phyloP scores from a whole-genome alignment of 1,140 invertebrate genomes.

The Tenebrio molitor region DNA sequence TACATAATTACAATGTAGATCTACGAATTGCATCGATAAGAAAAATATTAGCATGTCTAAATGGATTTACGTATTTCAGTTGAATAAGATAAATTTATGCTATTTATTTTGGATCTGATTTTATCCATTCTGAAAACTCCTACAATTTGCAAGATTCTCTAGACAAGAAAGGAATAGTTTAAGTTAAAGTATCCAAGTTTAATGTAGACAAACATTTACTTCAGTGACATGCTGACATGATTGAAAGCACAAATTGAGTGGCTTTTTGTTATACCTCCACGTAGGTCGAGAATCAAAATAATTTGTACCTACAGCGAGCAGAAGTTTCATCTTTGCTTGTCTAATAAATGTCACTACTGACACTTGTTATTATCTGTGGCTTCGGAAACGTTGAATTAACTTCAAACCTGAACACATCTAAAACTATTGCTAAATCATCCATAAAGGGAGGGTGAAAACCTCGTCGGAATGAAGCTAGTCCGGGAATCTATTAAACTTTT shows the following conservation, averaged over 20 bases:
- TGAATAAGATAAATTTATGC: no score
- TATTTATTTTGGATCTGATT: no score
- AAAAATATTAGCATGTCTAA: no score
- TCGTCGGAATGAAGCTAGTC: neutral
- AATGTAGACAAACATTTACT: no score
- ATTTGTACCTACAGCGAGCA: neutral
- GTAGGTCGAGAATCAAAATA: neutral
- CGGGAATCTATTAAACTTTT: neutral
- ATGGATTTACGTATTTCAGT: no score
- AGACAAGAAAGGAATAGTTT: no score
- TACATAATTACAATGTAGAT: no score
- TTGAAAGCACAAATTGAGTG: neutral
- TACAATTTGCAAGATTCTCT: no score
- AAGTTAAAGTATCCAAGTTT: no score
- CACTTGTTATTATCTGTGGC: slow-evolving; percentile 10
- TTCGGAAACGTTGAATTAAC: slow-evolving; percentile 1
- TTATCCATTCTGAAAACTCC: no score
- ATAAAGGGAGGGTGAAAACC: slow-evolving; percentile 3
- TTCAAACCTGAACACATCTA: neutral
- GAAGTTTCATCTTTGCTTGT: neutral
- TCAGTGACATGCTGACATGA: no score
- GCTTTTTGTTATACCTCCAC: neutral
- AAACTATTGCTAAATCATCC: slow-evolving; percentile 11
- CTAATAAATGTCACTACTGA: slow-evolving; percentile 11
- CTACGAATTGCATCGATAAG: no score